Percentiles rank a stretch among this genome's conserved stretches.
Conservation (phyloP, 2,113 vertebrate species). For the Ceuthmochares aereus region DNA sequence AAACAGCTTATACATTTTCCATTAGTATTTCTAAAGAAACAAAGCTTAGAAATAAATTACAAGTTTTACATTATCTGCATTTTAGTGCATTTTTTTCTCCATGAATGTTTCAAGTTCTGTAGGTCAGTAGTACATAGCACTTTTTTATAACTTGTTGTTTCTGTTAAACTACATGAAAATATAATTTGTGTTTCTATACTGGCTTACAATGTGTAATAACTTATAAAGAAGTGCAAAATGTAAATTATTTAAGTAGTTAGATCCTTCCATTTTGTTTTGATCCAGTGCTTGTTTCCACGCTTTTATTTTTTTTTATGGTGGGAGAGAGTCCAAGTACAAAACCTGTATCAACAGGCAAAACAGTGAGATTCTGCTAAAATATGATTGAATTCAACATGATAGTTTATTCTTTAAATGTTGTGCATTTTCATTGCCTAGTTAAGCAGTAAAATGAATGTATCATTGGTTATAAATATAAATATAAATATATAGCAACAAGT, state of each 20-base stretch:
- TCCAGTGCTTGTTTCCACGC: background rate
- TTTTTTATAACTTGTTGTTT: background rate
- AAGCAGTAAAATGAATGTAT: background rate
- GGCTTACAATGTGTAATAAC: background rate
- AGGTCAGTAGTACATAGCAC: background rate
- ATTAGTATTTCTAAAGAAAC: background rate
- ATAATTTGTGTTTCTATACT: background rate
- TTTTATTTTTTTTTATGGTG: background rate
- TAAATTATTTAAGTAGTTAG: background rate
- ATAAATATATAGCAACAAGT: background rate
- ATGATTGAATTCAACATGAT: background rate
- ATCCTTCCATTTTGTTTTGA: background rate
- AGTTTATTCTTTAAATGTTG: background rate
- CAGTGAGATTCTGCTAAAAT: background rate
- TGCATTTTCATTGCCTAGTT: background rate
- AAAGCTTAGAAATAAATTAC: background rate
- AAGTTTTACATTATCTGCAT: background rate
- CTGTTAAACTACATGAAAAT: background rate
- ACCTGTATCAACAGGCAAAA: background rate
- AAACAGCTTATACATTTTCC: background rate
- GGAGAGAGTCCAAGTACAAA: background rate
- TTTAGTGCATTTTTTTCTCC: background rate
- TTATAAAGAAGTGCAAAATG: background rate
- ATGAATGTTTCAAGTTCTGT: background rate
- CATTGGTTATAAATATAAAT: background rate